phyloP scores from a whole-genome alignment of 2,888 invertebrate species.

The Catocala nupta region DNA sequence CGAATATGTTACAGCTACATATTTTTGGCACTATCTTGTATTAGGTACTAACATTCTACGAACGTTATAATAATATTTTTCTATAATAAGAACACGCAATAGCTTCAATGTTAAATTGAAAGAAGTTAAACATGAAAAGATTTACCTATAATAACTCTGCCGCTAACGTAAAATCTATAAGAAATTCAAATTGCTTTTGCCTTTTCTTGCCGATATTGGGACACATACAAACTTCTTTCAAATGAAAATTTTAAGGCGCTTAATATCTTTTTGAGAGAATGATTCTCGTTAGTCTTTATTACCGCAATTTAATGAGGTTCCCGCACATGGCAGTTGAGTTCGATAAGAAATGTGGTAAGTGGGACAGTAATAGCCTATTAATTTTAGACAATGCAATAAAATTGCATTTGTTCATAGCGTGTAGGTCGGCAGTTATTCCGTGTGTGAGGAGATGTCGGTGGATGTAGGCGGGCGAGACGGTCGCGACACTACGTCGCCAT shows the following conservation, averaged over 20 bases:
- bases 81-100: not conserved
- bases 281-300: not conserved
- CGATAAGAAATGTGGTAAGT: slow-evolving; percentile 15
- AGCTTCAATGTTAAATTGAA: not conserved
- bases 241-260: not conserved
- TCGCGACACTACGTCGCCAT: slow-evolving; percentile 75
- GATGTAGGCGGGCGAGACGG: slow-evolving; percentile 59
- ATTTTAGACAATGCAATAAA: slow-evolving; percentile 45
- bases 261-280: too few species aligned
- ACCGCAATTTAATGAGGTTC: slow-evolving; percentile 2
- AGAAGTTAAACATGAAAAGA: too few species aligned
- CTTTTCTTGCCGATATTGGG: too few species aligned
- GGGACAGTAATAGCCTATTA: slow-evolving; percentile 44
- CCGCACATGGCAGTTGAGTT: not conserved
- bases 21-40: not conserved
- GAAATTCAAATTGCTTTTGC: too few species aligned
- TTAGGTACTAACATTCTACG: too few species aligned
- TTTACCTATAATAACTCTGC: too few species aligned
- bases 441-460: slow-evolving; percentile 62
- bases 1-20: slow-evolving; percentile 22
- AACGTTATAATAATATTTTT: not conserved
- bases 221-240: too few species aligned
- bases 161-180: too few species aligned
- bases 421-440: slow-evolving; percentile 57
- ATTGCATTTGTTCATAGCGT: slow-evolving; percentile 50